Base-by-base conservation (phyloP, 2,888 invertebrate genomes). In the Eupithecia pulchellata region DNA sequence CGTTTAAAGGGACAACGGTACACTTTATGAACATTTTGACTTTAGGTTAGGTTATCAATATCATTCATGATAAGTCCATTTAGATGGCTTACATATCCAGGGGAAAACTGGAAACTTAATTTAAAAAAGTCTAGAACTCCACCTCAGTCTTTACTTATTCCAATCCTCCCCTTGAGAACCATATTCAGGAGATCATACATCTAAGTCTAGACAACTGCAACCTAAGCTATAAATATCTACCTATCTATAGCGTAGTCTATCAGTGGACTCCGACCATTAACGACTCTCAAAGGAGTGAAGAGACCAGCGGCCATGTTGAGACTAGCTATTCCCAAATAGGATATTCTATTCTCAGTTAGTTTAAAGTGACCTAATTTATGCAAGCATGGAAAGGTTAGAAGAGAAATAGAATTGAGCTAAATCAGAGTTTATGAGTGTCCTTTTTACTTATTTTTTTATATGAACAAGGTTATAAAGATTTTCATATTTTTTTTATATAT, bases 271-370 rank as follows among this genome's bases (percentile, higher is more conserved):
- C 20, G 25, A 13, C 52, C 4, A 11, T 13, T 52, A 52, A 52
- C 25, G 52, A 13, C 52, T 13, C 52, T 52, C 52, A 4, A 13
- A 25, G 52, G 52, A 52, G 25, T 25, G 9, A 9, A 8, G 13
- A 52, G 52, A 52, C 20, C 52, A 25, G 52, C 25, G 52, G 52
- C 52, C 52, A 52, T 52, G 52, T 52, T 47, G 47, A 47, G 47
- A 47, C 47, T 25, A 20, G 47, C 47, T 52, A 52, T 52, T 52
- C 52, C 52, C 52, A 4, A 13, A 52, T 52, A 25, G 25, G 52
- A 25, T 52, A 52, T 52, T 52, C 11, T 52, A 52, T 52, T 52
- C 4, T 11, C n/a, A 52, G 52, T n/a, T n/a, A 52, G 25, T 52
- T 52, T 25, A 25, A 8, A 52, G 20, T 25, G 52, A 52, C 25